These are phyloP conservation scores for Scartelaos histophorus DNA, from an alignment of 2,113 vertebrate species.

Conservation along the genomic window DNA sequence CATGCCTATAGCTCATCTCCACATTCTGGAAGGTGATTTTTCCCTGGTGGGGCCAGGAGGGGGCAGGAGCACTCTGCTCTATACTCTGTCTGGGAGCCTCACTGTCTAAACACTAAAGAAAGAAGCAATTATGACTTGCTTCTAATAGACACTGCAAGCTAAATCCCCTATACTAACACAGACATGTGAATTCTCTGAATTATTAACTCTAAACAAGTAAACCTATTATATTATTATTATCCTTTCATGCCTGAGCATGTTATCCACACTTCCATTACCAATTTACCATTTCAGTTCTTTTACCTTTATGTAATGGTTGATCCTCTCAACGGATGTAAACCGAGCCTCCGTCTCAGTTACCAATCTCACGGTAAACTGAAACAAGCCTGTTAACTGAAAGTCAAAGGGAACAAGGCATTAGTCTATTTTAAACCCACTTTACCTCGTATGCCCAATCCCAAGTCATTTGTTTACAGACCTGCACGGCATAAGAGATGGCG, in stretches of 20 bases:
- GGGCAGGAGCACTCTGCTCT: conserved; percentile 51
- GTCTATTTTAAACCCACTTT: neutral
- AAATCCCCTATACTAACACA: no score
- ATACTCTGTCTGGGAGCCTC: conserved; percentile 65
- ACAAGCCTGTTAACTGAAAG: conserved; percentile 79
- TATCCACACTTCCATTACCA: neutral
- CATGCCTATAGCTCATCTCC: conserved; percentile 78
- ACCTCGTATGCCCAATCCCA: neutral
- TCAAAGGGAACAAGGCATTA: neutral
- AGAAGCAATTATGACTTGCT: conserved; percentile 19
- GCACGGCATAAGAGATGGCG: conserved; percentile 80
- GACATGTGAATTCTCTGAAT: neutral
- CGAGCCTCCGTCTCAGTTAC: conserved; percentile 81
- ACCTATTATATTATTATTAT: neutral
- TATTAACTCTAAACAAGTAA: neutral
- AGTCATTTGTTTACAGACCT: conserved; percentile 64
- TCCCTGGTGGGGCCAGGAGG: conserved; percentile 78
- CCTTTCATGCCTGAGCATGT: conserved; percentile 1
- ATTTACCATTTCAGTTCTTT: conserved; percentile 26
- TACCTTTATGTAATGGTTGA: conserved; percentile 84
- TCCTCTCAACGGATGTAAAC: conserved; percentile 85
- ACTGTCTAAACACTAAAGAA: conserved; percentile 74
- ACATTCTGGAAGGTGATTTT: conserved; percentile 77
- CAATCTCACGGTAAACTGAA: conserved; percentile 83
- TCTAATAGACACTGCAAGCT: no score